A percentile compares a stretch with the other conserved stretches of the same genome.
phyloP scores from a whole-genome alignment of 2,113 vertebrate genomes.

The Saccopteryx bilineata region DNA sequence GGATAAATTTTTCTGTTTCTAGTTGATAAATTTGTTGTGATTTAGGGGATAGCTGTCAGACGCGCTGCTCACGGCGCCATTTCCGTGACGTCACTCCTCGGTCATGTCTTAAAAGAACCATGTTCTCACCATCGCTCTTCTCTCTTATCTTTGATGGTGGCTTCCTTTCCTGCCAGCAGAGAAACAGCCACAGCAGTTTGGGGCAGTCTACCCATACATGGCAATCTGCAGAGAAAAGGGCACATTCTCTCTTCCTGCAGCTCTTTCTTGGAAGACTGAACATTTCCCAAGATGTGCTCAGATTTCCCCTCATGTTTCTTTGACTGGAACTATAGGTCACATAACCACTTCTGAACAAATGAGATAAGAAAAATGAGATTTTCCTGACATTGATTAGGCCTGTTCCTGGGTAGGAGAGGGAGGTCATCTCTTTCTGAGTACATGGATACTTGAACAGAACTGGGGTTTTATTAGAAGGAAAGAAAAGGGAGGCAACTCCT shows the following conservation, averaged over 20 bases:
- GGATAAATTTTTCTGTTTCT: too few species aligned
- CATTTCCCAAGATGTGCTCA: background rate
- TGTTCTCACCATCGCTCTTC: background rate
- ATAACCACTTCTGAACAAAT: background rate
- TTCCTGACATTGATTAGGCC: background rate
- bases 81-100: too few species aligned
- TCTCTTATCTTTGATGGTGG: background rate
- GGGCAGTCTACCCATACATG: background rate
- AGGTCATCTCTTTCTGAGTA: background rate
- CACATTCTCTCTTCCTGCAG: background rate
- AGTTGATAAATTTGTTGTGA: too few species aligned
- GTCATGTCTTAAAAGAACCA: background rate
- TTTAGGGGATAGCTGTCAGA: too few species aligned
- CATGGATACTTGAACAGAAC: background rate
- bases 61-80: too few species aligned
- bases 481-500: background rate
- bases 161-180: background rate
- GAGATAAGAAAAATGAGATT: background rate
- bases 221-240: background rate
- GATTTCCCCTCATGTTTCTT: background rate
- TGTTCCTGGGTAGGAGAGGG: background rate
- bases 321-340: background rate
- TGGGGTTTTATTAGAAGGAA: background rate
- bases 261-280: background rate
- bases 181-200: background rate